Conservation (phyloP, 2,888 invertebrate genomes). For the Drosophila affinis region DNA sequence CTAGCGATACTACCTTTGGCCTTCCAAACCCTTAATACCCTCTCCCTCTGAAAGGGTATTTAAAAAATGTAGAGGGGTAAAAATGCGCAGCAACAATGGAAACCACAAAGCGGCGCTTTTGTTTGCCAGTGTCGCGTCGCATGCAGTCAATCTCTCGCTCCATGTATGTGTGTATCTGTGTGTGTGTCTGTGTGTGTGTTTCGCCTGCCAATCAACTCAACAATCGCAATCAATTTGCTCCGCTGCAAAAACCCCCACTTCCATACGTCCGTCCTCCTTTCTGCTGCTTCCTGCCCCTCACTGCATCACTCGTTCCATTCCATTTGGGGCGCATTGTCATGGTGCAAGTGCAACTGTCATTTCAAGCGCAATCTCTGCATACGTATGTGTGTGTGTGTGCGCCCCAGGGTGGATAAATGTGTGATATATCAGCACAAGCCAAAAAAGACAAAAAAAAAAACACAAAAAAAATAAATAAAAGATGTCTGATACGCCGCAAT, state of each 20-base stretch:
- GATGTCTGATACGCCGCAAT: slow-evolving; percentile 57
- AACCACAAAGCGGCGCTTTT: slow-evolving; percentile 69
- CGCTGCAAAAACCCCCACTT: slow-evolving; percentile 33
- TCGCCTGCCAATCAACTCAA: slow-evolving; percentile 80
- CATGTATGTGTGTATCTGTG: background rate
- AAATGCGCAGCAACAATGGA: slow-evolving; percentile 57
- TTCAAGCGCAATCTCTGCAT: slow-evolving; percentile 52
- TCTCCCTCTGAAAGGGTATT: background rate
- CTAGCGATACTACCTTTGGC: background rate
- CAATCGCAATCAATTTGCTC: slow-evolving; percentile 80
- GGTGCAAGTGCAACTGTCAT: slow-evolving; percentile 66
- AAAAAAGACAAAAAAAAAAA: slow-evolving; percentile 43
- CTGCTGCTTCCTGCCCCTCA: slow-evolving; percentile 7
- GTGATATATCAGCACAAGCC: slow-evolving; percentile 56
- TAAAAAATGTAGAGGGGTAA: background rate
- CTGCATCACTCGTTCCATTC: slow-evolving; percentile 6
- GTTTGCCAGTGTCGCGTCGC: slow-evolving; percentile 59
- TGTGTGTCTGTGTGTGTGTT: slow-evolving; percentile 49
- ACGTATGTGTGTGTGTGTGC: slow-evolving; percentile 9
- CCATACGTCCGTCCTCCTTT: slow-evolving; percentile 6
- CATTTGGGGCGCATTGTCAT: slow-evolving; percentile 58
- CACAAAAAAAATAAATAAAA: slow-evolving; percentile 5
- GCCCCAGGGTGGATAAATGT: slow-evolving; percentile 10
- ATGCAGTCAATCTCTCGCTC: slow-evolving; percentile 47
- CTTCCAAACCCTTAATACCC: too few species aligned